Evolutionary conservation across 2,888 invertebrate species (phyloP).

Genomic region (Ochropleura plecta): DNA sequence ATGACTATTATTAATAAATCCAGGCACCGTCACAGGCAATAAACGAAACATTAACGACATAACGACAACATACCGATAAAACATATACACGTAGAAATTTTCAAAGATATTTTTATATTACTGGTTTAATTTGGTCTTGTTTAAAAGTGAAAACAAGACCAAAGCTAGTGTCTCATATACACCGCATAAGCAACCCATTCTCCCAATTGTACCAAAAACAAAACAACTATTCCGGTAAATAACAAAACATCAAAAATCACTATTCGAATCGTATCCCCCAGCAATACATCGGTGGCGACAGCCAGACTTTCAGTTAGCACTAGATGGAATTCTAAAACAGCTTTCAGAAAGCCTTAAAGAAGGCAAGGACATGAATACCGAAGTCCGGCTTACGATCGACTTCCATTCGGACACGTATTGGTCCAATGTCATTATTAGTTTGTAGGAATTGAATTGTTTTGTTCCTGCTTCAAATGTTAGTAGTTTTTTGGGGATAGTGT

Average conservation of each 20-base stretch:
- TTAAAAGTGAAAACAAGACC: too few relatives aligned
- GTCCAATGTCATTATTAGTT: conserved; percentile 62
- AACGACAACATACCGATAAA: too few relatives aligned
- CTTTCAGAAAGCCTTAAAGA: conserved; percentile 71
- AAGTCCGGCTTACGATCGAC: conserved; percentile 64
- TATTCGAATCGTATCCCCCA: conserved; percentile 42
- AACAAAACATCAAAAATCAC: conserved; percentile 39
- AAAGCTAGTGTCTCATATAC: too few relatives aligned
- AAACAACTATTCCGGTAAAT: neutral
- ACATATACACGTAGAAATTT: too few relatives aligned
- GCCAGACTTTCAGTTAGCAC: conserved; percentile 70
- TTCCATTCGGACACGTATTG: conserved; percentile 66
- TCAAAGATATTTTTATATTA: too few relatives aligned
- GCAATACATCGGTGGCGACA: conserved; percentile 63
- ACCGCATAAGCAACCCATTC: neutral
- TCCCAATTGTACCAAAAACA: neutral
- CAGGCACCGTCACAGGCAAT: too few relatives aligned
- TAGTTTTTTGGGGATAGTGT: neutral
- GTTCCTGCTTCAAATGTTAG: neutral
- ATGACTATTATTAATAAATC: too few relatives aligned
- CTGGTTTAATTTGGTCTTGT: too few relatives aligned
- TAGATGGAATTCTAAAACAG: conserved; percentile 78
- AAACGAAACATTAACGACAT: too few relatives aligned
- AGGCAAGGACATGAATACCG: conserved; percentile 77
- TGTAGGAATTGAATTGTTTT: conserved; percentile 50